Evolutionary conservation across 2,113 vertebrate species (phyloP).

Genomic region (Varanus komodoensis): DNA sequence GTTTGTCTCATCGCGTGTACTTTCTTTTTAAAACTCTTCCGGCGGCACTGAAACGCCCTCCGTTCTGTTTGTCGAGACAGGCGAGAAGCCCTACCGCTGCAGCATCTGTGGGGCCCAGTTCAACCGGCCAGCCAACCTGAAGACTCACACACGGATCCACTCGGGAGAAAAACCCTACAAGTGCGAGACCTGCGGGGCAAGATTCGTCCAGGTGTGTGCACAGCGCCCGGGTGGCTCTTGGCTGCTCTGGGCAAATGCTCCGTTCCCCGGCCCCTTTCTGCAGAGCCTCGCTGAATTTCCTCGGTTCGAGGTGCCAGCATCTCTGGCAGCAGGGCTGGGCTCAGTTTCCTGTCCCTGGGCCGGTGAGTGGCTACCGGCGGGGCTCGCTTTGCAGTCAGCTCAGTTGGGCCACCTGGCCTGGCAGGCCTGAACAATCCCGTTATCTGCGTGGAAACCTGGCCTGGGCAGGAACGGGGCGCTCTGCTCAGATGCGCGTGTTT

Average conservation of each 20-base stretch:
- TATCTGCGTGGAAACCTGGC: background rate
- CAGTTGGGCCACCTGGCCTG: background rate
- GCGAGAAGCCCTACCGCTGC: conserved; percentile 96
- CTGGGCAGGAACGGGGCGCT: too few relatives aligned
- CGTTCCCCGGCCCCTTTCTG: background rate
- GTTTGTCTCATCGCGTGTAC: background rate
- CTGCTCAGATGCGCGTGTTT: too few relatives aligned
- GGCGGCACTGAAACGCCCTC: background rate
- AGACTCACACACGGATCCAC: conserved; percentile 97
- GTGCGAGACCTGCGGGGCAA: conserved; percentile 91
- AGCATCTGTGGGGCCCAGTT: conserved; percentile 97
- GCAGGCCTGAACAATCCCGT: background rate
- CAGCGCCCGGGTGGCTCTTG: rapidly evolving
- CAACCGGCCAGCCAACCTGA: conserved; percentile 97
- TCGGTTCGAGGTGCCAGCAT: too few relatives aligned
- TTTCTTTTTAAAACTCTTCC: background rate
- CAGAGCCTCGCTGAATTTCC: too few relatives aligned
- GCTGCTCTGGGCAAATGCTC: background rate
- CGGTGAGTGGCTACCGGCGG: too few relatives aligned
- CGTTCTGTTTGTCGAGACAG: conserved; percentile 65
- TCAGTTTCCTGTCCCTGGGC: too few relatives aligned
- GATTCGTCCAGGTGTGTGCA: conserved; percentile 80
- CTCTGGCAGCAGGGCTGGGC: too few relatives aligned
- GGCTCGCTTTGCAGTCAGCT: background rate
- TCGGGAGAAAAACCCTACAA: conserved; percentile 99